These are phyloP conservation scores for Mirounga angustirostris DNA, from an alignment of 2,113 vertebrate species.

Conservation along the genomic window DNA sequence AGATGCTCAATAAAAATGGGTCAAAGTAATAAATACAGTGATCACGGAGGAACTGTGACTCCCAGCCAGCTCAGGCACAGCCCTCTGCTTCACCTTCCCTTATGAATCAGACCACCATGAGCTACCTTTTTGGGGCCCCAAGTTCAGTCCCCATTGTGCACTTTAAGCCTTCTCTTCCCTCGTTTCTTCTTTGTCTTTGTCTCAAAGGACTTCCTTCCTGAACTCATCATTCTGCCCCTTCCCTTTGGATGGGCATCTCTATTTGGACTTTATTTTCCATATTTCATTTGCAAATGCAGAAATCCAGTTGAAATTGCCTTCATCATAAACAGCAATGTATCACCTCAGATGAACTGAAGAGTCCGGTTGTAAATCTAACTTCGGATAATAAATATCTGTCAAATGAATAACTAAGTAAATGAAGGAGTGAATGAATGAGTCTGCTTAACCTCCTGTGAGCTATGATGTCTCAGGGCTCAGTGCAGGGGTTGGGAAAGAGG, in stretches of 20 bases:
- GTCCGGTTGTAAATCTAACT: not conserved
- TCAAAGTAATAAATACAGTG: not conserved
- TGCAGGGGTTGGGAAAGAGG: not conserved
- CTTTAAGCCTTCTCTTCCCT: not conserved
- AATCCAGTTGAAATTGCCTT: not conserved
- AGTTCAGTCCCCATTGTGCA: not conserved
- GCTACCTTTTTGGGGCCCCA: not conserved
- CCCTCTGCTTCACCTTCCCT: not conserved
- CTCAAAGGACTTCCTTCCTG: not conserved
- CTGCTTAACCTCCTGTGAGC: not conserved
- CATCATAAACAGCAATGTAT: not conserved
- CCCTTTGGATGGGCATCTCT: not conserved
- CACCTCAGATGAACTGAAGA: not conserved
- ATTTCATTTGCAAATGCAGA: not conserved
- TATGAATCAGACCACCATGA: not conserved
- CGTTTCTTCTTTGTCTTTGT: not conserved
- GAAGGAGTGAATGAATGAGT: not conserved
- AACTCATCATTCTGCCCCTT: not conserved
- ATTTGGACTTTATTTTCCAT: too few relatives aligned
- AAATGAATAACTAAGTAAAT: not conserved
- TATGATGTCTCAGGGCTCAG: not conserved
- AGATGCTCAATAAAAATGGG: not conserved
- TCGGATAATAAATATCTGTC: not conserved
- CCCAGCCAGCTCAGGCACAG: too few relatives aligned
- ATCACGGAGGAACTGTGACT: not conserved